These are phyloP conservation scores for Agrochola lota DNA, from an alignment of 2,888 invertebrate genomes.

Conservation along the genomic window DNA sequence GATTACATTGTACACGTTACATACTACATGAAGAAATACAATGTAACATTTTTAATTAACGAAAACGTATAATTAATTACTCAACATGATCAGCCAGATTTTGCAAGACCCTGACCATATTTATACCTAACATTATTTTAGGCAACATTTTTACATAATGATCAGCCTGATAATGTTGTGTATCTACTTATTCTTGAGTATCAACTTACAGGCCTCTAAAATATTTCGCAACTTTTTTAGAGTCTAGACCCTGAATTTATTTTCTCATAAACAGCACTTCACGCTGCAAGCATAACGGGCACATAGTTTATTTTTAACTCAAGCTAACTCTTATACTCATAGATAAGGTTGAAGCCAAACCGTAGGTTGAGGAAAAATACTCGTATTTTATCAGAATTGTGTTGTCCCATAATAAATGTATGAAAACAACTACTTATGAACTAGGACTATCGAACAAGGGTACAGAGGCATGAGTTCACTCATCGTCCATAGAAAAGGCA, in stretches of 20 bases:
- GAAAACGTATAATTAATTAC: not conserved
- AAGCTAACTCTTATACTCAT: not conserved
- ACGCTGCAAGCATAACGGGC: not conserved
- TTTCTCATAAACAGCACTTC: not conserved
- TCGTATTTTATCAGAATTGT: not conserved
- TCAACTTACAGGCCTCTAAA: not conserved
- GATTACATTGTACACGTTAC: not conserved
- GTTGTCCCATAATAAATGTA: not conserved
- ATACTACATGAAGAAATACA: slow-evolving; percentile 18
- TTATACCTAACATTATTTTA: not conserved
- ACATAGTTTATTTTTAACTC: not conserved
- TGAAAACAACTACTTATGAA: not conserved
- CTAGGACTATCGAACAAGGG: not conserved
- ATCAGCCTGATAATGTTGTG: not conserved
- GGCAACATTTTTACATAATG: slow-evolving; percentile 18
- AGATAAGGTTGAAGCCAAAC: not conserved
- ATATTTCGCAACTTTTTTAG: not conserved
- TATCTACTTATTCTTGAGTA: not conserved
- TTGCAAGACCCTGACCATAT: slow-evolving; percentile 5
- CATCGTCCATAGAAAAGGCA: no score
- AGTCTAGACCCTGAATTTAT: not conserved
- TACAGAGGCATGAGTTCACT: not conserved
- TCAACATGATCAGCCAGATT: not conserved
- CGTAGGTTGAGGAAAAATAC: slow-evolving; percentile 28
- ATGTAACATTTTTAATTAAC: slow-evolving; percentile 13